Evolutionary conservation across 2,113 vertebrate species (phyloP), one percentile per base, ranked within the genome.

Genomic region (Cisticola juncidis): DNA sequence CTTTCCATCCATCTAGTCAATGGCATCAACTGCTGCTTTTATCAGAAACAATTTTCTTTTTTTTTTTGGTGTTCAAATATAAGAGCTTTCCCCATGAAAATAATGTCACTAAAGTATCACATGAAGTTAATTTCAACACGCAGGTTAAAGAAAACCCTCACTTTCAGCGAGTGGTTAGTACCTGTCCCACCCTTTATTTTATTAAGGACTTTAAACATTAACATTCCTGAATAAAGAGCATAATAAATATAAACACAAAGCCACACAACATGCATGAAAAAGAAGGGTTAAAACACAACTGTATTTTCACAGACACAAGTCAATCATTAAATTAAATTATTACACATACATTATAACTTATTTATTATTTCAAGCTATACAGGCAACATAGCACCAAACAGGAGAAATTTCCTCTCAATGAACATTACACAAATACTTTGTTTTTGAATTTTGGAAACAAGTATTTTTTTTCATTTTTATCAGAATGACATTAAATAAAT

Each of bases 361-460:
- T 97, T 98, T 97, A 97, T 96, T 97, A 69, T 84, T 96, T 97
- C 95, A 97, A 95, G 95, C 89, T 93, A 86, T 94, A 96, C 83
- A 97, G 86, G 86, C 58, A 97, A 96, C 71, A 89, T 90, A 97
- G 95, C 93, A 96, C 94, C 87, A 96, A 86, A 83, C 91, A 44
- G 38, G 15, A 95, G 40, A 91, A 61, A 73, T 70, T 83, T 91
- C n/a, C 64, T 77, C 87, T 77, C 12, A 6, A 82, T 76, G 47
- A 94, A 90, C 61, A 87, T 74, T 74, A 96, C n/a, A 95, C 40
- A 73, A 60, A 64, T 66, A 80, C 56, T 80, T 64, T 66, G 36
- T 1, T 64, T 85, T n/a, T 74, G 8, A 77, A 82, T 92, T 94
- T 82, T 70, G 38, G 44, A 95, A 95, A 61, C 47, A 86, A 80